Percentiles rank a stretch among this genome's conserved stretches.
phyloP scores from a whole-genome alignment of 2,888 invertebrate species.

The Sthenelais limicola region DNA sequence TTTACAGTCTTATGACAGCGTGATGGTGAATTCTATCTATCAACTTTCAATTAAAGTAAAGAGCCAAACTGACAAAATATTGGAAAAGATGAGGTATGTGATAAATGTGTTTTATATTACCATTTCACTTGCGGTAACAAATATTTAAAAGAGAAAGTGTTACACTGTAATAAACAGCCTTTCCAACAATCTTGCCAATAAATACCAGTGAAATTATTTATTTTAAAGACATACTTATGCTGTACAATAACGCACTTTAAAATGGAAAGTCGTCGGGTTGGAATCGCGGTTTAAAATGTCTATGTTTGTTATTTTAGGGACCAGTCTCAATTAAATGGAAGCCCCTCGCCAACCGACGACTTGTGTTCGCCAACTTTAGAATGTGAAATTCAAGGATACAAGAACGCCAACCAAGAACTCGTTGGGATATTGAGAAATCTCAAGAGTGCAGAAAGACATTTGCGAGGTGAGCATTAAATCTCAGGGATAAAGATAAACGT shows the following conservation, averaged over 20 bases:
- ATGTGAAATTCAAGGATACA: conserved; percentile 65
- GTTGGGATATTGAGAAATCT: conserved; percentile 75
- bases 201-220: too few relatives aligned
- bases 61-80: conserved; percentile 72
- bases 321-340: conserved; percentile 54
- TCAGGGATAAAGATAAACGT: too few relatives aligned
- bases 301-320: conserved; percentile 46
- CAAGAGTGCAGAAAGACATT: conserved; percentile 74
- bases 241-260: too few relatives aligned
- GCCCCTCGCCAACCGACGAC: conserved; percentile 64
- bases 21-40: conserved; percentile 75
- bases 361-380: conserved; percentile 55
- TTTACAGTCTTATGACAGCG: conserved; percentile 70
- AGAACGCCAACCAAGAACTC: conserved; percentile 73
- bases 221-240: too few relatives aligned
- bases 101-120: conserved; percentile 42
- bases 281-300: conserved; percentile 70
- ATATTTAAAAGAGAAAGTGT: too few relatives aligned
- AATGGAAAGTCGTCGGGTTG: too few relatives aligned
- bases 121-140: too few relatives aligned
- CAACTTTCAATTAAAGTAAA: conserved; percentile 75
- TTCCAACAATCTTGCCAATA: too few relatives aligned
- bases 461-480: conserved; percentile 73
- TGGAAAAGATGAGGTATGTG: conserved; percentile 74
- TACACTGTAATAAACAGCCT: too few relatives aligned